Percentiles rank a stretch among this genome's conserved stretches.
Evolutionary conservation across 2,113 vertebrate genomes (phyloP).

Genomic region (Laticauda colubrina): DNA sequence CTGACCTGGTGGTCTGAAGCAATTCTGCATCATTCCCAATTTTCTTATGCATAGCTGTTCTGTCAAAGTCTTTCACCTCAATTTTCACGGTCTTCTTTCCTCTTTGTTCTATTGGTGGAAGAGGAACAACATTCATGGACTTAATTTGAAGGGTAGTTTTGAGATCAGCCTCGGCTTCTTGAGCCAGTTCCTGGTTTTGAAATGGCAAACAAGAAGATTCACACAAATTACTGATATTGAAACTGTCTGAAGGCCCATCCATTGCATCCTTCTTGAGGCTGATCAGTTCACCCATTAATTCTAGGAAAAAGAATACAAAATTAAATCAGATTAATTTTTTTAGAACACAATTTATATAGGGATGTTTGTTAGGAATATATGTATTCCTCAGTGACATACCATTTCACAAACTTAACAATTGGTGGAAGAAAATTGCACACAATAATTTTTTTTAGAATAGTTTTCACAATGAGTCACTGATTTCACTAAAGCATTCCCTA

Average conservation of each 20-base stretch:
- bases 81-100: conserved; percentile 77
- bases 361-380: background rate
- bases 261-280: conserved; percentile 80
- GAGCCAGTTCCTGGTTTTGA: conserved; percentile 41
- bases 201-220: background rate
- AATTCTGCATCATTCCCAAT: conserved; percentile 41
- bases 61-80: conserved; percentile 46
- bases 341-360: background rate
- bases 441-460: background rate
- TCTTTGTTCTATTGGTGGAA: conserved; percentile 1
- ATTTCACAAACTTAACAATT: background rate
- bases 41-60: conserved; percentile 40
- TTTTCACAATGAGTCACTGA: background rate
- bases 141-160: conserved; percentile 20
- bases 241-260: conserved; percentile 38
- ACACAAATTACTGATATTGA: conserved; percentile 24
- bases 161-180: background rate
- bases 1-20: conserved; percentile 77
- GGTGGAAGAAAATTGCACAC: background rate
- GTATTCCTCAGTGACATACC: background rate
- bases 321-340: background rate
- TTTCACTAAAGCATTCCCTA: background rate
- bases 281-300: conserved; percentile 63
- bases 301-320: conserved; percentile 53
- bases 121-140: background rate